Evolutionary conservation across 2,113 vertebrate genomes (phyloP).

Genomic region (Cranoglanis bouderius): DNA sequence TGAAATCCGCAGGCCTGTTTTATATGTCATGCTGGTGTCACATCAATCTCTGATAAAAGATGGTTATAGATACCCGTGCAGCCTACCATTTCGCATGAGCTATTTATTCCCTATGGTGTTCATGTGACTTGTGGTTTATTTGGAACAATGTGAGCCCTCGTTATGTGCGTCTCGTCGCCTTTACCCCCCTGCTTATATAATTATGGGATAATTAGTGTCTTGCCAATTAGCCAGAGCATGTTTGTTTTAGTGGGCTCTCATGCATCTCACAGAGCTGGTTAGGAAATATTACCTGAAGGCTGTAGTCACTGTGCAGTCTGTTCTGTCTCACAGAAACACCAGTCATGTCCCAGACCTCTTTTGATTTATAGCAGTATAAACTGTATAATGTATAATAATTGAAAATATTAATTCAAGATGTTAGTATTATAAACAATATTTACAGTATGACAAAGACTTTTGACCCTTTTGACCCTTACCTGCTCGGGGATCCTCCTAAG

Average conservation of each 20-base stretch:
- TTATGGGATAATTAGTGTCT: constrained; percentile 70
- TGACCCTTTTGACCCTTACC: no score
- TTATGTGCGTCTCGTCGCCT: constrained; percentile 42
- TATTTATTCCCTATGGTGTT: constrained; percentile 36
- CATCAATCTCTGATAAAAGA: constrained; percentile 5
- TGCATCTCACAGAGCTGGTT: constrained; percentile 33
- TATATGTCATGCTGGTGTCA: neutral
- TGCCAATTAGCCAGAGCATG: constrained; percentile 66
- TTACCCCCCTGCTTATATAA: constrained; percentile 63
- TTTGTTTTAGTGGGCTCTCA: constrained; percentile 65
- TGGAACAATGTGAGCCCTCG: constrained; percentile 64
- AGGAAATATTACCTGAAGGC: constrained; percentile 9
- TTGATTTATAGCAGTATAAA: neutral
- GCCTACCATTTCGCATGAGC: neutral
- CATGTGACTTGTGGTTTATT: constrained; percentile 43
- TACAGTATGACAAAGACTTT: neutral
- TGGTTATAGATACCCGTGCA: neutral
- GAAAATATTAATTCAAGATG: neutral
- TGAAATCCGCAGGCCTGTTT: neutral
- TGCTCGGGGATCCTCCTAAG: neutral
- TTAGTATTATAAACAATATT: neutral
- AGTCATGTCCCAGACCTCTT: constrained; percentile 34
- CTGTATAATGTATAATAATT: constrained; percentile 1
- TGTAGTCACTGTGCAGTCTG: constrained; percentile 57
- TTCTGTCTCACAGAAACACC: constrained; percentile 48